phyloP scores from a whole-genome alignment of 1,140 invertebrate genomes.

The Nomia melanderi region DNA sequence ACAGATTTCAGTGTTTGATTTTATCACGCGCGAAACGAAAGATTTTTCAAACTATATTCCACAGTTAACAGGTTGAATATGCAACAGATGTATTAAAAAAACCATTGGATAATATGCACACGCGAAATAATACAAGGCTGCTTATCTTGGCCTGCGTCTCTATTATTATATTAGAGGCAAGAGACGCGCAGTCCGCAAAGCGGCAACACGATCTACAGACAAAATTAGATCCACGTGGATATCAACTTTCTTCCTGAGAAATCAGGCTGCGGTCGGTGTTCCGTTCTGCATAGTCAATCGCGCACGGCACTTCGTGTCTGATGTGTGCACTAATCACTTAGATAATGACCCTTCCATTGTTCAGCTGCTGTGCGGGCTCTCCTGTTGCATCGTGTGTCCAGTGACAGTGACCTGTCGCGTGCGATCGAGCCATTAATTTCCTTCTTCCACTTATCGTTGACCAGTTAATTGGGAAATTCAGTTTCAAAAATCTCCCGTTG shows the following conservation, averaged over 20 bases:
- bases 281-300: constrained; percentile 19
- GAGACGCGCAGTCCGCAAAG: constrained; percentile 33
- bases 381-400: constrained; percentile 6
- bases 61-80: no score
- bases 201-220: constrained; percentile 58
- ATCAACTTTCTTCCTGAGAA: constrained; percentile 67
- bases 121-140: neutral
- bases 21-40: no score
- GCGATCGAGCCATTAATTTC: neutral
- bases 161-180: constrained; percentile 54
- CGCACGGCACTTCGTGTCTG: constrained; percentile 21
- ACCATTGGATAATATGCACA: no score
- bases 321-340: constrained; percentile 52
- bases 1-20: no score
- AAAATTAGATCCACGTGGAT: constrained; percentile 66
- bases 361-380: neutral
- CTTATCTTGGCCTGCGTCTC: constrained; percentile 32
- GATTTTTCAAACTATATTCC: no score
- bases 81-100: no score
- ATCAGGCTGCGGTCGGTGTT: constrained; percentile 23
- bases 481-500: no score
- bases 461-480: no score
- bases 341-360: constrained; percentile 50
- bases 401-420: neutral
- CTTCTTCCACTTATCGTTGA: no score